These are phyloP conservation scores for Orthonyx spaldingii DNA, from an alignment of 2,113 vertebrate species.

Conservation along the genomic window DNA sequence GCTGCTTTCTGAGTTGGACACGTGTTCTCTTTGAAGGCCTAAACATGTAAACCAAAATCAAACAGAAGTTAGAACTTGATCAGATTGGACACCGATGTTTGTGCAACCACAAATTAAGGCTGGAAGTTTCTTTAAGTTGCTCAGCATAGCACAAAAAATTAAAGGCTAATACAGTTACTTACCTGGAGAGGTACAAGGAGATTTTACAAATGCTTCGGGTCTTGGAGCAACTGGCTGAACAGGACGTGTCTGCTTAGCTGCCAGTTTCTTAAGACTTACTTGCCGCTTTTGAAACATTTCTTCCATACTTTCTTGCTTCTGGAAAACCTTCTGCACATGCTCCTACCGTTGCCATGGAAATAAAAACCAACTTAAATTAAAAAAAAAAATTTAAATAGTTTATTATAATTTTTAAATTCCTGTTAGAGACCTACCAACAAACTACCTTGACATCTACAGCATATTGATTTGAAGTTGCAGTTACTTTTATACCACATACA, in stretches of 20 bases:
- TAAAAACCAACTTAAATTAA: neutral
- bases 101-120: neutral
- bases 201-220: conserved; percentile 89
- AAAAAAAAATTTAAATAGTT: neutral
- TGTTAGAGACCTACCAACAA: neutral
- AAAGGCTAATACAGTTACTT: neutral
- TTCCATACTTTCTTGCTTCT: conserved; percentile 90
- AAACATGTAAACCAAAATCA: neutral
- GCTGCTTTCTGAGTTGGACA: conserved; percentile 61
- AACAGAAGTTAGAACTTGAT: neutral
- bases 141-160: neutral
- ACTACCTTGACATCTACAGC: neutral
- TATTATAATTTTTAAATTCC: neutral
- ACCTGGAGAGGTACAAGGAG: conserved; percentile 84
- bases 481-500: neutral
- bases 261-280: conserved; percentile 93
- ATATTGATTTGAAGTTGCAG: neutral
- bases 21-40: conserved; percentile 74
- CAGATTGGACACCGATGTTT: neutral
- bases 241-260: conserved; percentile 92
- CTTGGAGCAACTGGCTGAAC: conserved; percentile 96
- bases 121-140: neutral
- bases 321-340: conserved; percentile 88
- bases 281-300: conserved; percentile 95
- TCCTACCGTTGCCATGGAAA: conserved; percentile 69